phyloP scores from a whole-genome alignment of 2,888 invertebrate genomes.

The Tortrix viridana region DNA sequence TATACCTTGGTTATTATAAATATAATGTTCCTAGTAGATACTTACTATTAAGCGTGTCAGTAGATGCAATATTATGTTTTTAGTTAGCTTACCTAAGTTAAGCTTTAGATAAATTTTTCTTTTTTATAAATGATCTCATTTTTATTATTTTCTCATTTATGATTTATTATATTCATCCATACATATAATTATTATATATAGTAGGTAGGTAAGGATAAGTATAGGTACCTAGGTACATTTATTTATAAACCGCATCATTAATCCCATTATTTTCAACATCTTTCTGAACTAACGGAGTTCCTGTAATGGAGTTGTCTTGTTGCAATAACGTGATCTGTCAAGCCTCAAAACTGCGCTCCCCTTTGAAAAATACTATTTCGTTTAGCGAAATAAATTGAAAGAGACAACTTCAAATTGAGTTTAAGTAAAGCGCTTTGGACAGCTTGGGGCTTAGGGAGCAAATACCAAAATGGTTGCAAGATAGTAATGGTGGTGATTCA shows the following conservation, averaged over 20 bases:
- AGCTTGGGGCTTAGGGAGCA: slow-evolving; percentile 7
- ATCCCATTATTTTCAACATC: slow-evolving; percentile 28
- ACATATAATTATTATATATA: no score
- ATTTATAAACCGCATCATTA: slow-evolving; percentile 11
- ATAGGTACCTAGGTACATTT: slow-evolving; percentile 5
- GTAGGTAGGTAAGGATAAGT: no score
- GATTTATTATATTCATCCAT: no score
- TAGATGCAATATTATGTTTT: no score
- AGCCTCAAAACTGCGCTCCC: slow-evolving; percentile 54
- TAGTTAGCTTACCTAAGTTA: no score
- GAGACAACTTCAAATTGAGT: slow-evolving; percentile 39
- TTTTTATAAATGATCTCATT: no score
- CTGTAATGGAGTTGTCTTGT: slow-evolving; percentile 63
- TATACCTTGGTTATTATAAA: no score
- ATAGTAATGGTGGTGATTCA: no score
- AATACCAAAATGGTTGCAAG: background rate
- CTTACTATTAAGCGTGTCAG: no score
- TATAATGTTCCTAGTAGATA: no score
- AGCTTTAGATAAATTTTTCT: no score
- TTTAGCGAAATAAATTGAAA: slow-evolving; percentile 60
- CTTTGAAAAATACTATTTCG: slow-evolving; percentile 52
- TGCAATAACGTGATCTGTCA: slow-evolving; percentile 58
- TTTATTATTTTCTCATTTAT: no score
- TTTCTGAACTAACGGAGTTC: slow-evolving; percentile 25
- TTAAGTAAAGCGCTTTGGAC: slow-evolving; percentile 30